Base-by-base conservation (phyloP, 2,888 invertebrate genomes). In the Scaptomyza reducta region DNA sequence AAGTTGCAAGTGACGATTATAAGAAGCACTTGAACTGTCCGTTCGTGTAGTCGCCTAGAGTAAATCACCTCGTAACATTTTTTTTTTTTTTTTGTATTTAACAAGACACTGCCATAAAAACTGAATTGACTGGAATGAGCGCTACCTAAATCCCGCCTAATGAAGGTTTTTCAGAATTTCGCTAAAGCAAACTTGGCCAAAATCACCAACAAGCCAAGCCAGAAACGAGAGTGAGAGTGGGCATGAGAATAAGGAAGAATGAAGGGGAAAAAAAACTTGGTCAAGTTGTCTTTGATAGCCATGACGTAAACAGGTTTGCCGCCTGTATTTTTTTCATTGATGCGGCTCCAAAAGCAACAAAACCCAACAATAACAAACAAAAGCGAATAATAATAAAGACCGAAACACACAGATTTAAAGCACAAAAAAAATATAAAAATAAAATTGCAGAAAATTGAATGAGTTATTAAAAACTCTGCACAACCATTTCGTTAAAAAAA, bases 301-400 rank as follows among this genome's bases (percentile, higher is more conserved):
- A 75, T 88, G 85, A 80, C 77, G 86, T 77, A 77, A 89, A 87
- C 89, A 55, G 72, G 88, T 86, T 87, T 86, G 50, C 66, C 76
- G 50, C 59, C 46, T 22, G 44, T 56, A 22, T 22, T 38, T 14
- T 14, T 38, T 38, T 4, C 74, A 71, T 74, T 74, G 76, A 74
- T 70, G 56, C 62, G 53, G 42, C 54, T 56, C 65, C 71, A 41
- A 56, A 42, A 31, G 50, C 65, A 55, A 7, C 63, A 59, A 53
- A 14, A 14, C 18, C 11, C 53, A 35, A 42, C 53, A 63, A 63
- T 42, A 45, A 51, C 61, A 75, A 70, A 74, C 76, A 70, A 74
- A 75, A 57, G 71, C 56, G 71, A 75, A 66, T 75, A 74, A 75
- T 75, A 65, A 74, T 74, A 75, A 75, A 62, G 27, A 64, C 57